Base-by-base conservation (phyloP, 2,797 vertebrate species). In the Tenualosa ilisha region DNA sequence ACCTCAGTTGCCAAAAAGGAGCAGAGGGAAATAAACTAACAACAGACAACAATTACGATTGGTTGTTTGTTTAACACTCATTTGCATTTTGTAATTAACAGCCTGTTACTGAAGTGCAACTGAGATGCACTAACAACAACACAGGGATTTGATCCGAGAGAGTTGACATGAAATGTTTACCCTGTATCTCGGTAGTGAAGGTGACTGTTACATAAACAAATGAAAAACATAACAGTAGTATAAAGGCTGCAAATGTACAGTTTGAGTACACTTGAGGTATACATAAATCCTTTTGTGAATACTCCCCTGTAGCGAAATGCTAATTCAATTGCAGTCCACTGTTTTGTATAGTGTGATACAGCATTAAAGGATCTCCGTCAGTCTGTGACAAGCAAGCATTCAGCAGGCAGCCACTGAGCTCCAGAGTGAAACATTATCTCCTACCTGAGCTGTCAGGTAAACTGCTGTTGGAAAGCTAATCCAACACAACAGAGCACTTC, bases 381-480 rank as follows among this genome's bases (percentile, higher is more conserved):
- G n/a, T 61, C 22, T 81, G 15, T 81, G 13, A 81, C 75, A 59
- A 56, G 15, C 50, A 59, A 46, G n/a, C 51, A 24, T 81, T 81
- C 20, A 54, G 26, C 51, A 26, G 37, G 37, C 54, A 61, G 40
- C 43, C 11, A 15, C 11, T 11, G 84, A 82, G 61, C 37, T 26
- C 68, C 26, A 75, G 61, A 49, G 12, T 82, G 83, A 54, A 84
- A 53, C 54, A 81, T 79, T 79, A 79, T 79, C 72, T 40, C 26
- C 72, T 79, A 79, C 82, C 82, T 82, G 81, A 82, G 85, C 79
- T 84, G 82, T 26, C 56, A 84, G 59, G 81, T 87, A 20, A 84
- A 88, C 63, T 79, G 54, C 81, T 82, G 61, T 82, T 59, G 82
- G 85, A 53, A 50, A 59, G 40, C 81, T 88, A 88, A 87, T 85